Percentiles rank a stretch among this genome's conserved stretches.
phyloP scores from a whole-genome alignment of 2,888 invertebrate genomes.

The Pyralis farinalis region DNA sequence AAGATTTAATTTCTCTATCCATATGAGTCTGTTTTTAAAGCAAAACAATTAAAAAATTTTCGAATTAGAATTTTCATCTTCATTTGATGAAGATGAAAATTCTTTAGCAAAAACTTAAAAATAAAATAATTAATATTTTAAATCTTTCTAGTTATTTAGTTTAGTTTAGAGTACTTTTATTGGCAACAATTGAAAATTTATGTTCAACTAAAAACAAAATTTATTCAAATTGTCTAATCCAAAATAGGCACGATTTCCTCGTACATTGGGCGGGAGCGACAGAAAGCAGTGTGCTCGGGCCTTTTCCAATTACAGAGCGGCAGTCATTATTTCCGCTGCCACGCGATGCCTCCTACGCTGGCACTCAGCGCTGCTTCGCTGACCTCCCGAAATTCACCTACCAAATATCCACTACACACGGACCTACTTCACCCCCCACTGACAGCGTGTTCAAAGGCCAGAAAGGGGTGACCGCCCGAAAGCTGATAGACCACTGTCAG shows the following conservation, averaged over 20 bases:
- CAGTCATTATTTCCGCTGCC: conserved; percentile 73
- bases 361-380: conserved; percentile 50
- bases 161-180: too few species aligned
- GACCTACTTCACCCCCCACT: conserved; percentile 22
- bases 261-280: conserved; percentile 3
- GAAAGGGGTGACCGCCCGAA: conserved; percentile 12
- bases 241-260: not conserved
- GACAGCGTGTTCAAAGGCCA: not conserved
- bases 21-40: too few species aligned
- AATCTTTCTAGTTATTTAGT: too few species aligned
- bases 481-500: conserved; percentile 20
- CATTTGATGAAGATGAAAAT: too few species aligned
- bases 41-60: too few species aligned
- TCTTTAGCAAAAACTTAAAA: too few species aligned
- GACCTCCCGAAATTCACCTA: conserved; percentile 59
- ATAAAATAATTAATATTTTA: too few species aligned
- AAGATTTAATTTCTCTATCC: too few species aligned
- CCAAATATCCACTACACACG: conserved; percentile 33
- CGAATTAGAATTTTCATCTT: too few species aligned
- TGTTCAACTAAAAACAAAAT: too few species aligned
- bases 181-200: too few species aligned
- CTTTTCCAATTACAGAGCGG: conserved; percentile 74
- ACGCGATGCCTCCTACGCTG: conserved; percentile 53
- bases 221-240: too few species aligned
- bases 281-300: conserved; percentile 41